These are phyloP conservation scores for Drosophila quinaria DNA, from an alignment of 2,888 invertebrate species.

Conservation along the genomic window DNA sequence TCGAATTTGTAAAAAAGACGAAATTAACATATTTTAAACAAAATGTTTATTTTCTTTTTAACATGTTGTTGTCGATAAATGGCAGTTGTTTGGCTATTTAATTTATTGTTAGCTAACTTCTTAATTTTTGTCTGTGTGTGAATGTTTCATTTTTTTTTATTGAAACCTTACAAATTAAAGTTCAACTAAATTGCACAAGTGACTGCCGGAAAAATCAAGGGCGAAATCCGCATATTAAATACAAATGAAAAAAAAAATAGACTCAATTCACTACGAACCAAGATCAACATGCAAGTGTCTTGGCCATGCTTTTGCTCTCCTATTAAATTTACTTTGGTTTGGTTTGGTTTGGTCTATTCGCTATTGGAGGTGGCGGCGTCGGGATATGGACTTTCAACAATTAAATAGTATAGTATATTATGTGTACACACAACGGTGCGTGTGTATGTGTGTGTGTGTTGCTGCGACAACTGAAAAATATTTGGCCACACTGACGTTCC, in stretches of 20 bases:
- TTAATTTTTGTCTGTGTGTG: conserved; percentile 5
- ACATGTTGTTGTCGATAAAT: conserved; percentile 57
- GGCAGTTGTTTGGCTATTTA: conserved; percentile 79
- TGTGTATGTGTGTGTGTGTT: conserved; percentile 27
- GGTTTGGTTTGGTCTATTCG: conserved; percentile 47
- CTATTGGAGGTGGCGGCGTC: conserved; percentile 79
- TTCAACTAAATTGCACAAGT: conserved; percentile 69
- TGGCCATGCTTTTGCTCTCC: conserved; percentile 43
- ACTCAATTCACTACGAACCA: conserved; percentile 52
- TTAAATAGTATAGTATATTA: conserved; percentile 29
- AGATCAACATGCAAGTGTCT: conserved; percentile 52
- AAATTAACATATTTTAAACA: conserved; percentile 38
- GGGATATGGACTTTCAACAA: conserved; percentile 72
- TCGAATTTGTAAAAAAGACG: conserved; percentile 42
- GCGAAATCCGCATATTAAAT: conserved; percentile 7
- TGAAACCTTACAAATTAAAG: conserved; percentile 75
- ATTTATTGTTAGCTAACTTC: conserved; percentile 44
- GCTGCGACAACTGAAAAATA: conserved; percentile 58
- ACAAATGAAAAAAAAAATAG: conserved; percentile 30
- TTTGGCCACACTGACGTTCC: conserved; percentile 50
- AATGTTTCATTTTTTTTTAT: conserved; percentile 16
- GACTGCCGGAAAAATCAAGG: conserved; percentile 59
- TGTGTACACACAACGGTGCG: conserved; percentile 25
- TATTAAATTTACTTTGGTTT: conserved; percentile 27
- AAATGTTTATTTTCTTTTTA: conserved; percentile 21